These are phyloP conservation scores for Semicossyphus pulcher DNA, from an alignment of 2,113 vertebrate genomes.

Conservation along the genomic window DNA sequence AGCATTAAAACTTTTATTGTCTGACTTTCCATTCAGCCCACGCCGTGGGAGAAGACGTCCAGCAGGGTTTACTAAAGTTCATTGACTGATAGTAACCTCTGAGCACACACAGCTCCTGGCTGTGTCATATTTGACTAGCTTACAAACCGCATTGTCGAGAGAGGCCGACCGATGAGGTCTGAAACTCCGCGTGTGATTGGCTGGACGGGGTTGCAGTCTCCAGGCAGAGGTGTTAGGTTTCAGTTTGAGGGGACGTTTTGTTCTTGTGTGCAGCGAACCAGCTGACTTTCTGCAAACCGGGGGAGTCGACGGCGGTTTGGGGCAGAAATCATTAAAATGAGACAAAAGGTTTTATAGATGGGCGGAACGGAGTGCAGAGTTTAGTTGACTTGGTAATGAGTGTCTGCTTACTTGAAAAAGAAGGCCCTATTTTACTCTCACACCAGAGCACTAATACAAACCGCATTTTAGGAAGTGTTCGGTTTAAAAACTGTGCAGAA, in stretches of 20 bases:
- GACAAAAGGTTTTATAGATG: conserved; percentile 34
- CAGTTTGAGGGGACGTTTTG: conserved; percentile 65
- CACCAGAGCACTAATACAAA: neutral
- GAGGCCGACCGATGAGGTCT: conserved; percentile 51
- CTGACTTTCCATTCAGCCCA: conserved; percentile 11
- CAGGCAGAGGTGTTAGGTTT: conserved; percentile 76
- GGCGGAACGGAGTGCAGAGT: conserved; percentile 8
- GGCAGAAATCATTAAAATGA: conserved; percentile 19
- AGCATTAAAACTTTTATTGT: conserved; percentile 5
- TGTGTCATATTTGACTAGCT: conserved; percentile 71
- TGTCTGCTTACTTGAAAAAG: neutral
- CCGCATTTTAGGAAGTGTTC: too few relatives aligned
- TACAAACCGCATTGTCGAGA: conserved; percentile 77
- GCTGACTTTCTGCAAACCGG: conserved; percentile 32
- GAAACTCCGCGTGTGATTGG: conserved; percentile 65
- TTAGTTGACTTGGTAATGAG: conserved; percentile 26
- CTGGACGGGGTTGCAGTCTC: conserved; percentile 52
- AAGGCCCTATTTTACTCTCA: neutral
- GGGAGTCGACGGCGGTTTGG: neutral
- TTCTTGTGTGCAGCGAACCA: conserved; percentile 48
- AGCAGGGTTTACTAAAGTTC: conserved; percentile 77
- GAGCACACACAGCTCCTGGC: conserved; percentile 51
- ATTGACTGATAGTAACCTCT: conserved; percentile 79
- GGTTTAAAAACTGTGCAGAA: neutral
- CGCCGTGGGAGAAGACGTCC: conserved; percentile 4